These are phyloP conservation scores for Dascillus cervinus DNA, from an alignment of 2,888 invertebrate genomes.

Conservation along the genomic window DNA sequence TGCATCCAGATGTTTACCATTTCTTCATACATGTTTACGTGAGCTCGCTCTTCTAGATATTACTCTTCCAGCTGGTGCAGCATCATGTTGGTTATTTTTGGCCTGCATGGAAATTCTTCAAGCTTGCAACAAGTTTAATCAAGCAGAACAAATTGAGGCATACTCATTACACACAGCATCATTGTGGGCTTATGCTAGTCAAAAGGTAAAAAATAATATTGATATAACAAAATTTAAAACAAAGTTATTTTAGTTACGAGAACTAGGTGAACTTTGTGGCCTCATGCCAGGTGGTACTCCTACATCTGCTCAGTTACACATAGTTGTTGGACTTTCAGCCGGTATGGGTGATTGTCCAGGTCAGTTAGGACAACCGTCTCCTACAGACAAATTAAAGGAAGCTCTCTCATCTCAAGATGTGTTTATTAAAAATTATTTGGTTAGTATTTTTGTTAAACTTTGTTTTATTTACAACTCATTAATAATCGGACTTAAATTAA, in stretches of 20 bases:
- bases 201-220: slow-evolving; percentile 31
- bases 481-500: too few relatives aligned
- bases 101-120: slow-evolving; percentile 80
- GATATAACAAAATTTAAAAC: neutral
- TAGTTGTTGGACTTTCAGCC: slow-evolving; percentile 82
- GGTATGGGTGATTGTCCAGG: slow-evolving; percentile 75
- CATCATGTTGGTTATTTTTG: slow-evolving; percentile 88
- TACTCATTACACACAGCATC: slow-evolving; percentile 82
- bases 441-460: slow-evolving; percentile 30
- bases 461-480: neutral
- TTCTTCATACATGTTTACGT: slow-evolving; percentile 81
- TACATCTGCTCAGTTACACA: slow-evolving; percentile 80
- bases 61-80: slow-evolving; percentile 70
- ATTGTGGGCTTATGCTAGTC: slow-evolving; percentile 78
- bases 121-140: slow-evolving; percentile 64
- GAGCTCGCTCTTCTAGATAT: slow-evolving; percentile 79
- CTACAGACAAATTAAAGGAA: slow-evolving; percentile 80
- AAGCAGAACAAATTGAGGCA: slow-evolving; percentile 59
- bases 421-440: slow-evolving; percentile 83
- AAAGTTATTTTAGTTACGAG: slow-evolving; percentile 54
- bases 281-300: slow-evolving; percentile 76
- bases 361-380: slow-evolving; percentile 46
- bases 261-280: slow-evolving; percentile 84
- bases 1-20: slow-evolving; percentile 80
- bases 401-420: slow-evolving; percentile 83